These are phyloP conservation scores for Heloderma charlesbogerti DNA, from an alignment of 2,113 vertebrate species.

Conservation along the genomic window DNA sequence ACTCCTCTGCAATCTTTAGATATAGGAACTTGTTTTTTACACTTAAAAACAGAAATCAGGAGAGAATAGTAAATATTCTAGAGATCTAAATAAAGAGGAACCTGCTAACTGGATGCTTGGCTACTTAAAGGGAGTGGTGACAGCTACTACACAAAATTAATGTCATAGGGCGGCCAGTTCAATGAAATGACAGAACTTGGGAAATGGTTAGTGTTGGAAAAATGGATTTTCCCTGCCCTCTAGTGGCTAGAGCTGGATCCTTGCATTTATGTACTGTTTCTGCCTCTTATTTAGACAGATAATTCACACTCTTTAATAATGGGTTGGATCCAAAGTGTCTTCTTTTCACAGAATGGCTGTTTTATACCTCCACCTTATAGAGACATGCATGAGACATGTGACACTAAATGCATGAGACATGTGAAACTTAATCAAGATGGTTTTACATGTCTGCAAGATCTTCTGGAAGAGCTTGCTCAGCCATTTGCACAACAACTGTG, in stretches of 20 bases:
- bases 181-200: neutral
- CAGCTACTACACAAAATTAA: neutral
- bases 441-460: neutral
- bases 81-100: neutral
- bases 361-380: neutral
- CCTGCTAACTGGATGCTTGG: neutral
- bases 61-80: neutral
- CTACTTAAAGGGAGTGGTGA: neutral
- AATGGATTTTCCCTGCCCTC: constrained; percentile 41
- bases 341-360: neutral
- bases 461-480: neutral
- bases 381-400: neutral
- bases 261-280: neutral
- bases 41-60: neutral
- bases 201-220: neutral
- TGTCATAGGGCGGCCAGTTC: neutral
- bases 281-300: neutral
- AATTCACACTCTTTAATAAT: neutral
- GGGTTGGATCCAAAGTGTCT: neutral
- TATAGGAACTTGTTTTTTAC: neutral
- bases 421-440: neutral
- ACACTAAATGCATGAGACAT: neutral
- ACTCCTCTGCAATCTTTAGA: neutral
- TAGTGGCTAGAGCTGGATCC: constrained; percentile 39
- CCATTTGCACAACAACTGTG: too few species aligned